Evolutionary conservation across 2,113 vertebrate species (phyloP).

Genomic region (Plecotus auritus): DNA sequence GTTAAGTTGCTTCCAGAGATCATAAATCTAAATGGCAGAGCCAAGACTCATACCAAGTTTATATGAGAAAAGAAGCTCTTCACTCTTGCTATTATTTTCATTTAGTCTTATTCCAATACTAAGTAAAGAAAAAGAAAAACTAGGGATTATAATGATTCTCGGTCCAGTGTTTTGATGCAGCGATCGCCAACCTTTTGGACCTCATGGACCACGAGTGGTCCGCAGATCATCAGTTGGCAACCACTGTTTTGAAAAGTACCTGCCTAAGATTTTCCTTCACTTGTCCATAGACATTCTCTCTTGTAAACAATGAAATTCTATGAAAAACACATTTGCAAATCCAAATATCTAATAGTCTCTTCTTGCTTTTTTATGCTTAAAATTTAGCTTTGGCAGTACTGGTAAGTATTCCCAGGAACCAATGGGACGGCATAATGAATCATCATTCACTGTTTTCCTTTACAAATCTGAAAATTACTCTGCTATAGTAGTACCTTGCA

Average conservation of each 20-base stretch:
- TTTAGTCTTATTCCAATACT: neutral
- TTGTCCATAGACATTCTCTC: neutral
- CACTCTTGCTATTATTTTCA: neutral
- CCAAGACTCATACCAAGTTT: neutral
- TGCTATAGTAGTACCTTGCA: neutral
- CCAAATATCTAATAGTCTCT: neutral
- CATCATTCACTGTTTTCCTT: neutral
- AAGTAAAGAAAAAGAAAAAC: neutral
- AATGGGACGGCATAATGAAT: neutral
- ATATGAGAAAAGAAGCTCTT: neutral
- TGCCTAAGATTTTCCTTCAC: constrained; percentile 10
- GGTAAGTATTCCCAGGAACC: neutral
- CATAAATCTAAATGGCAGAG: neutral
- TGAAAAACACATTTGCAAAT: neutral
- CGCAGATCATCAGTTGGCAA: too few species aligned
- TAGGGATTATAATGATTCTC: neutral
- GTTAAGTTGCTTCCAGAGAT: neutral
- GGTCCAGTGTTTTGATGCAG: neutral
- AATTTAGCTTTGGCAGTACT: neutral
- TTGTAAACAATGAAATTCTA: neutral
- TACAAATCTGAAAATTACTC: neutral
- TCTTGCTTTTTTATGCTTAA: neutral
- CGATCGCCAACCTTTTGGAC: too few species aligned
- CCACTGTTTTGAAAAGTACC: neutral
- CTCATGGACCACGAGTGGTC: too few species aligned